Base-by-base conservation (phyloP, 1,140 invertebrate genomes). In the Drosophila takahashii region DNA sequence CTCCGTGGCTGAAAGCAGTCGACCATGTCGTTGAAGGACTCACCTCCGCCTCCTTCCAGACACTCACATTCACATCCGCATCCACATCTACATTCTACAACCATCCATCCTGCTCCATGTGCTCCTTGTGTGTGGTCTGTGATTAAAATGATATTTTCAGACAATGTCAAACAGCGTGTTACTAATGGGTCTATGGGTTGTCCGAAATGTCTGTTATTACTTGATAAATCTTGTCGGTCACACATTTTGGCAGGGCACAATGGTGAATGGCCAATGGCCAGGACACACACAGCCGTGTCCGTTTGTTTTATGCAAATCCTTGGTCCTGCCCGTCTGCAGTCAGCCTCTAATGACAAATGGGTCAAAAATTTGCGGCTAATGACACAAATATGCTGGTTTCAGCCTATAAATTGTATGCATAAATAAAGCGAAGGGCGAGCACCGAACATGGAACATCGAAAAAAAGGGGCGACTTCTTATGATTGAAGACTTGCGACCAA, bases 201-300 rank as follows among this genome's bases (percentile, higher is more conserved):
- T 87, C 83, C 84, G 79, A 87, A 87, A 87, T 83, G 83, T 87
- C 84, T 87, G 83, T 89, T 87, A 87, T 87, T 87, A 89, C 83
- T 87, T 87, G 83, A 87, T 87, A 87, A 87, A 87, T 87, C 83
- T 87, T 87, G 83, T 89, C 84, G 84, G 79, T 83, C 84, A 87
- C 83, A 89, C 84, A 83, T 81, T 81, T 78, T 78, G 80, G 83
- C 57, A 81, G 29, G 45, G 47, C 62, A 69, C 62, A 69, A 69
- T 69, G 74, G 34, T 59, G 41, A 22, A 22, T 22, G 22, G 22
- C 22, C 22, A 22, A 22, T 22, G 22, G 22, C 1, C 22, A 22
- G 22, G 65, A 42, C 58, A 64, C 22, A 61, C 53, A 67, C 27
- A 29, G 47, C 60, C 53, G 42, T 85, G 58, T 77, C 39, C 64